Conservation (phyloP, 2,797 vertebrate genomes). For the Pseudomugil tenellus region DNA sequence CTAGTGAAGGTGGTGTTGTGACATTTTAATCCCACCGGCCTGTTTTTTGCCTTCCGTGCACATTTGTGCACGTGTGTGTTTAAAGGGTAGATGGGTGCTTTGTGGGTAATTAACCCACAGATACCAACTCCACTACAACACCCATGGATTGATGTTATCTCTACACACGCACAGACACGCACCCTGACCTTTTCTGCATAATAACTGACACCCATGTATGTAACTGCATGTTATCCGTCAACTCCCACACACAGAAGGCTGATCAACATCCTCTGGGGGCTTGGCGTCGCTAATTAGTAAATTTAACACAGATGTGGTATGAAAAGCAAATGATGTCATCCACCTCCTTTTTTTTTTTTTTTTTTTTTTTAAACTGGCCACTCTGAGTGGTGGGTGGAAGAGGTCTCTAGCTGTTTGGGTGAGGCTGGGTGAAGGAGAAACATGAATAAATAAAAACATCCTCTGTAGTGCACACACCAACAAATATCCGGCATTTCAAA, state of each 20-base stretch:
- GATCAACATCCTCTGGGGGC: constrained; percentile 46
- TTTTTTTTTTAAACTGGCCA: neutral
- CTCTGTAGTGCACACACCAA: neutral
- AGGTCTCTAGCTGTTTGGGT: neutral
- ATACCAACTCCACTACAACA: constrained; percentile 52
- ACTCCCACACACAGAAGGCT: constrained; percentile 15
- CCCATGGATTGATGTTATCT: constrained; percentile 37
- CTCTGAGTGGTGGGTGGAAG: constrained; percentile 13
- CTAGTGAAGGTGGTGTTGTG: constrained; percentile 53
- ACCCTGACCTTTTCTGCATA: constrained; percentile 38
- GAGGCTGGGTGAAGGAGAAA: constrained; percentile 17
- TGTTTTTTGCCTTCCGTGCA: constrained; percentile 42
- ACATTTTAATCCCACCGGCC: constrained; percentile 62
- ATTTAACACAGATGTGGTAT: constrained; percentile 41
- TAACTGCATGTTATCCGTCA: constrained; percentile 19
- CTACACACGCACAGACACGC: constrained; percentile 17
- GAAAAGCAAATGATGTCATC: constrained; percentile 35
- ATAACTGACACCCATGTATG: constrained; percentile 31
- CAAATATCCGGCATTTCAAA: constrained; percentile 11
- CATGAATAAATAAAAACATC: constrained; percentile 43
- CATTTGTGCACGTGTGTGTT: constrained; percentile 39
- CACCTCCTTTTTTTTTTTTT: constrained; percentile 40
- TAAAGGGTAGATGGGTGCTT: constrained; percentile 74
- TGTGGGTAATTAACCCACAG: constrained; percentile 73
- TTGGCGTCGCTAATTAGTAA: constrained; percentile 52